phyloP scores from a whole-genome alignment of 2,113 vertebrate genomes.

The Copsychus sechellarum region DNA sequence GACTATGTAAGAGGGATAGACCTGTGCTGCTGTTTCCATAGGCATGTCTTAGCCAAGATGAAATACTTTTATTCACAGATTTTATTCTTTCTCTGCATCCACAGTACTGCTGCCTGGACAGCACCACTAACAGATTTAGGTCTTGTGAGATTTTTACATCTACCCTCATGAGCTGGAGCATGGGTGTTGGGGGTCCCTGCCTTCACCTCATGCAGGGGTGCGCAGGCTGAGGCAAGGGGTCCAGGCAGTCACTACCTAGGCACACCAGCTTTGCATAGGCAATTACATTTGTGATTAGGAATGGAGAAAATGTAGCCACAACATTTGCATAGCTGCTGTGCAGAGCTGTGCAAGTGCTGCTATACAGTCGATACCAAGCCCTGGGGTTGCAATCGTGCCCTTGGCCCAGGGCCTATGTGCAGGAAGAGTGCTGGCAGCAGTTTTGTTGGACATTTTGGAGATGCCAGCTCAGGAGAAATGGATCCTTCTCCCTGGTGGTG shows the following conservation, averaged over 20 bases:
- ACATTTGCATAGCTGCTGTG: slow-evolving; percentile 21
- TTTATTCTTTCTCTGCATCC: neutral
- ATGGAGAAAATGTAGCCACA: neutral
- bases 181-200: neutral
- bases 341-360: neutral
- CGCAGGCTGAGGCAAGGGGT: neutral
- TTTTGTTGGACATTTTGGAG: neutral
- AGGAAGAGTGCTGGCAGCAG: fast-evolving
- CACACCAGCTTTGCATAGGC: neutral
- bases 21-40: neutral
- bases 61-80: neutral
- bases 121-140: neutral
- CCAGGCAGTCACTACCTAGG: neutral
- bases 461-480: neutral
- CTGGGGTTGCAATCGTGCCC: fast-evolving
- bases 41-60: neutral
- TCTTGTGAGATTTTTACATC: neutral
- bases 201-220: fast-evolving
- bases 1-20: neutral
- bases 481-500: neutral
- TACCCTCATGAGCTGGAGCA: neutral
- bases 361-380: fast-evolving
- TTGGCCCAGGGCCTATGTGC: neutral
- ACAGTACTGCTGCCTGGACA: neutral
- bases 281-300: slow-evolving; percentile 4